phyloP scores from a whole-genome alignment of 2,113 vertebrate genomes.

The Mus pahari region DNA sequence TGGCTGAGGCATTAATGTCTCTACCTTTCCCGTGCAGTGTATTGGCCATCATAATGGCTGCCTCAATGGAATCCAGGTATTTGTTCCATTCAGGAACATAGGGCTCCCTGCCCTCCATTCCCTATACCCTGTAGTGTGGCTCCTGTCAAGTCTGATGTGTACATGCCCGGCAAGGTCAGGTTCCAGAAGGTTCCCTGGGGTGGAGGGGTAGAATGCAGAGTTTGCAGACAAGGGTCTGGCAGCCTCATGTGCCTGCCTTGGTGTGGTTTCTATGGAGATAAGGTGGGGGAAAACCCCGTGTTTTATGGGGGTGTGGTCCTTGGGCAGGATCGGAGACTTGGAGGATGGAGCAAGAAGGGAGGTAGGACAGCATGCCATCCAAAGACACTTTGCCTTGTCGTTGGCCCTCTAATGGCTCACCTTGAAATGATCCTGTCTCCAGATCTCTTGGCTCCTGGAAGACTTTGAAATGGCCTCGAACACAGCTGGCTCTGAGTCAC shows the following conservation, averaged over 20 bases:
- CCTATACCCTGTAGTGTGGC: neutral
- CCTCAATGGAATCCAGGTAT: neutral
- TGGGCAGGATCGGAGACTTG: neutral
- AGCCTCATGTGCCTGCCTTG: neutral
- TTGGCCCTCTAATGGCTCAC: neutral
- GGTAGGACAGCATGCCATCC: neutral
- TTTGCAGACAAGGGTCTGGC: neutral
- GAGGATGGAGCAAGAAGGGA: neutral
- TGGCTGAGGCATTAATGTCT: accelerated
- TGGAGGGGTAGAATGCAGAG: too few relatives aligned
- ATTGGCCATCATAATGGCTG: neutral
- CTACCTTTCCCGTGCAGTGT: neutral
- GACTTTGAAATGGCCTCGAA: neutral
- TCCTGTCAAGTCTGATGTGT: neutral
- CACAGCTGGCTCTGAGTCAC: neutral
- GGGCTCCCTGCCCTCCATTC: neutral
- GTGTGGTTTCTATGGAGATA: neutral
- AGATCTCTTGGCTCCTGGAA: neutral
- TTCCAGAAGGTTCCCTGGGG: neutral
- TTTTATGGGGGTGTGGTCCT: neutral
- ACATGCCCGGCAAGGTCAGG: too few relatives aligned
- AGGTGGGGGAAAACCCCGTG: neutral
- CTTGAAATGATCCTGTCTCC: neutral
- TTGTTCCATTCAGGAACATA: too few relatives aligned
- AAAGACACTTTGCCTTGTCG: too few relatives aligned